phyloP scores from a whole-genome alignment of 2,797 vertebrate genomes.

The Heteromormyrus szaboi region DNA sequence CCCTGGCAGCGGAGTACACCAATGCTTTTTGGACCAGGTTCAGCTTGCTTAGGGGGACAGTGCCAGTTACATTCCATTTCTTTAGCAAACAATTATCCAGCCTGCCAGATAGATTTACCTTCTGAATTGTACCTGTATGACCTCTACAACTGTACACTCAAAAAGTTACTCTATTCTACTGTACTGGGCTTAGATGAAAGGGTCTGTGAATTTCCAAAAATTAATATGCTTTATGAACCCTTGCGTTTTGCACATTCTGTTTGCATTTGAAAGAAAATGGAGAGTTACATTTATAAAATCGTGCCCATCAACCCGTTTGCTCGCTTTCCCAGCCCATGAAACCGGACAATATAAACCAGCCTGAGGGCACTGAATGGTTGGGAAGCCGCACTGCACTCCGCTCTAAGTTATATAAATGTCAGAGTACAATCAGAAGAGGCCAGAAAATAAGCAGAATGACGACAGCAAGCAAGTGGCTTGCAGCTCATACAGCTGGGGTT shows the following conservation, averaged over 20 bases:
- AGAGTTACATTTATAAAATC: background rate
- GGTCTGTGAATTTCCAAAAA: background rate
- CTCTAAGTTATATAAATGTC: background rate
- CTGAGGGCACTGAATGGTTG: background rate
- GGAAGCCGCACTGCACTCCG: background rate
- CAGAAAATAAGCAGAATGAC: background rate
- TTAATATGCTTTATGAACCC: background rate
- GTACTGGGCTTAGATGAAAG: background rate
- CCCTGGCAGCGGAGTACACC: background rate
- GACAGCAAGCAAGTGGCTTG: background rate
- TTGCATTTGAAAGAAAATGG: background rate
- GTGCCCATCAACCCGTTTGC: background rate
- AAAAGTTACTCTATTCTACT: background rate
- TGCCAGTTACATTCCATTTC: background rate
- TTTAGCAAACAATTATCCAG: background rate
- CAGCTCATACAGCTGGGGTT: slow-evolving; percentile 44
- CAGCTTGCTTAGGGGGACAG: background rate
- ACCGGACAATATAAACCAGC: background rate
- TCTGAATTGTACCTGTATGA: background rate
- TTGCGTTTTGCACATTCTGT: background rate
- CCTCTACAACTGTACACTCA: background rate
- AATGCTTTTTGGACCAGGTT: background rate
- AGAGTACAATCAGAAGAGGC: background rate
- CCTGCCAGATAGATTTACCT: background rate
- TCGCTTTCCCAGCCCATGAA: background rate